Conservation (phyloP, 2,113 vertebrate genomes). For the Strigops habroptila region DNA sequence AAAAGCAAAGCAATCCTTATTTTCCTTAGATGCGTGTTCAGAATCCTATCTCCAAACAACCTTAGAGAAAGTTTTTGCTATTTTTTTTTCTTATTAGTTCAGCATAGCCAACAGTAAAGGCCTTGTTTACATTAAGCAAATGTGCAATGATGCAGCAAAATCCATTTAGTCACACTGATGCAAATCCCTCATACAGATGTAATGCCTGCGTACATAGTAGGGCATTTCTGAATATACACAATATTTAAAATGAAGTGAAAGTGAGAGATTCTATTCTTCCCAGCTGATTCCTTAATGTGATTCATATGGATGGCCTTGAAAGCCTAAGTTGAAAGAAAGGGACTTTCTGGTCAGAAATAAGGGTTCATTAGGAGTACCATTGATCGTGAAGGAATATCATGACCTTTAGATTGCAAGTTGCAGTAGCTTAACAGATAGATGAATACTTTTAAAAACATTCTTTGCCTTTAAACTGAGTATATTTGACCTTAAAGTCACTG, state of each 20-base stretch:
- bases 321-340: not conserved
- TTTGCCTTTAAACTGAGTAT: not conserved
- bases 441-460: not conserved
- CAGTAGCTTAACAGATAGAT: not conserved
- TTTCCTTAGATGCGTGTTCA: not conserved
- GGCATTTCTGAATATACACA: not conserved
- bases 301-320: not conserved
- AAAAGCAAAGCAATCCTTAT: not conserved
- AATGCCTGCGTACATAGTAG: conserved; percentile 34
- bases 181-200: conserved; percentile 25
- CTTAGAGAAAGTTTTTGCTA: conserved; percentile 6
- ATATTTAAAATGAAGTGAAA: not conserved
- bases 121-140: conserved; percentile 56
- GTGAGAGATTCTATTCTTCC: not conserved
- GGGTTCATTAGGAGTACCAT: not conserved
- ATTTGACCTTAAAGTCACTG: conserved; percentile 2
- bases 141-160: conserved; percentile 55
- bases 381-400: not conserved
- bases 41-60: not conserved
- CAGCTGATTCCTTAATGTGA: not conserved
- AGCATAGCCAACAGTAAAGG: conserved; percentile 24
- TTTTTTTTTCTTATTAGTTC: conserved; percentile 11
- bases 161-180: conserved; percentile 57
- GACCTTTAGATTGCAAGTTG: not conserved
- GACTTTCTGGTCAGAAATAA: not conserved